Evolutionary conservation across 2,888 invertebrate genomes (phyloP).

Genomic region (Pelosia muscerda): DNA sequence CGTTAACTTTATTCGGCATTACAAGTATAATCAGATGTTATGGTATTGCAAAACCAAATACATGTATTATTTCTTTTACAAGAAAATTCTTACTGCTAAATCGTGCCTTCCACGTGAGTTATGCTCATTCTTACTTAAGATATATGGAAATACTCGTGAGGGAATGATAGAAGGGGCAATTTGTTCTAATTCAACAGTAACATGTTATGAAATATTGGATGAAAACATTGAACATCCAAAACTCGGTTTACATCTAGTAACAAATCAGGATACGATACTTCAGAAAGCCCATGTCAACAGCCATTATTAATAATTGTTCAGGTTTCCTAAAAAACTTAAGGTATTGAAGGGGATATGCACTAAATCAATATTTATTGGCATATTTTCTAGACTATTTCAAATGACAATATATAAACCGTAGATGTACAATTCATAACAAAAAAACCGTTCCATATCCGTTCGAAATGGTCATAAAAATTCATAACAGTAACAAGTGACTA

Average conservation of each 20-base stretch:
- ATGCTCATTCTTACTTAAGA: background rate
- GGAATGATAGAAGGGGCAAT: background rate
- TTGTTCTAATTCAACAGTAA: background rate
- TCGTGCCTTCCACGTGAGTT: background rate
- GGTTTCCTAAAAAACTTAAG: too few species aligned
- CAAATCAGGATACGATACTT: background rate
- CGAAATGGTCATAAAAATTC: slow-evolving; percentile 37
- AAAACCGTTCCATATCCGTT: slow-evolving; percentile 40
- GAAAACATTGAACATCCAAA: too few species aligned
- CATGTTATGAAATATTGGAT: too few species aligned
- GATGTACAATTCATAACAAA: slow-evolving; percentile 24
- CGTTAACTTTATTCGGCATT: background rate
- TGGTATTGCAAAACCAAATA: background rate
- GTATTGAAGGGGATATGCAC: too few species aligned
- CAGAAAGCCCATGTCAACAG: background rate
- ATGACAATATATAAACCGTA: too few species aligned
- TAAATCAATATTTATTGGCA: background rate
- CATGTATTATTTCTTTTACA: background rate
- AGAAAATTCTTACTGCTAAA: background rate
- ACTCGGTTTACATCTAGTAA: background rate
- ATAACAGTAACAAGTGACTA: slow-evolving; percentile 45
- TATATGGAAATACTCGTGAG: background rate
- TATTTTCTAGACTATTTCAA: too few species aligned
- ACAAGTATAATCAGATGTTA: too few species aligned
- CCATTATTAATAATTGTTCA: too few species aligned